Evolutionary conservation across 2,113 vertebrate species (phyloP), one percentile per base, ranked within the genome.

Genomic region (Phoxinus phoxinus): DNA sequence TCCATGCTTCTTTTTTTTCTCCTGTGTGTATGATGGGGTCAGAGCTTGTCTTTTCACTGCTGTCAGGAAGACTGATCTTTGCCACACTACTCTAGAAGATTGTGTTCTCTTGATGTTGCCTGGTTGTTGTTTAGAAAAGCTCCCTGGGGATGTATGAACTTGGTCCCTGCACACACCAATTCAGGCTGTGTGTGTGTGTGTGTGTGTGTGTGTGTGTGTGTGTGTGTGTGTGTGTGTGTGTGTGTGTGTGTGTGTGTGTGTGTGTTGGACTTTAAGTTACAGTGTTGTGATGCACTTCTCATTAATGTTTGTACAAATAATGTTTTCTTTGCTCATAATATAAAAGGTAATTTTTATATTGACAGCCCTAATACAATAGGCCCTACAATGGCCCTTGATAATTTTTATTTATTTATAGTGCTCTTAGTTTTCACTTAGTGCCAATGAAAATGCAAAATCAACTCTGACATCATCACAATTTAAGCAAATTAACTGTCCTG

Each of bases 1-100:
- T 79, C 19, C 27, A 27, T 44, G 37, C 71, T 61, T 15, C 71
- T 84, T 41, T 74, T 25, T 32, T 19, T 9, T 2, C 41, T n/a
- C 41, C 10, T 30, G 30, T 71, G 25, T 56, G 63, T n/a, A 46
- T 56, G 32, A 51, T 78, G 76, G 19, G 78, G 73, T 75, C 78
- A 84, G 32, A 53, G 61, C 79, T n/a, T 67, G 27, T 53, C 53
- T 83, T 80, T 58, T 80, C 69, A 73, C 27, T 27, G 46, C 67
- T 87, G 74, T 89, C 88, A 86, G 72, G 15, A 73, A 84, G 86
- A 86, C 58, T 72, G 63, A 89, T 89, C 67, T 86, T 61, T 72
- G 58, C 21, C 78, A 84, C 41, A 48, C 56, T 59, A 30, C 48
- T 69, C 63, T 41, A 7, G 74, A n/a, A 65, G 37, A 58, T 80